Evolutionary conservation across 2,113 vertebrate species (phyloP), one percentile per base, ranked within the genome.

Genomic region (Sardina pilchardus): DNA sequence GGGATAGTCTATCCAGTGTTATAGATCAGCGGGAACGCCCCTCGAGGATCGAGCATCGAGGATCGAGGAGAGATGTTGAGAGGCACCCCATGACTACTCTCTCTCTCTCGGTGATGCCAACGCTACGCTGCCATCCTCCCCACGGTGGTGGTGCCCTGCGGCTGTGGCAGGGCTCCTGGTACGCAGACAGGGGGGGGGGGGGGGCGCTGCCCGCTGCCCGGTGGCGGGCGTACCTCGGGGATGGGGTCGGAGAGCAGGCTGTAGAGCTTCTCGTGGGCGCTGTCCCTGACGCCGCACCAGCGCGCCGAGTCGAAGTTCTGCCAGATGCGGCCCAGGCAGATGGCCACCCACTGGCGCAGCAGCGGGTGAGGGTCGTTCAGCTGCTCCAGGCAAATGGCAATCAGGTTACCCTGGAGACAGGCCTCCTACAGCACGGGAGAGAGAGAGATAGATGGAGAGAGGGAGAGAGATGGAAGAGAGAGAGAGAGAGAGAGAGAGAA

Each of bases 361-460:
- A 99, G 93, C 0, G 98, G 98, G 88, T 99, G 98, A 0, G 97
- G 97, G 91, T 99, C 98, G 0, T 94, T 98, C 82, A 99, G 93
- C 95, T 99, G 98, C 92, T 99, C 98, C 93, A 99, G 95, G 92
- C 98, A 99, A 92, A 98, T 99, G 0, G 98, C 97, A 12, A 99
- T 98, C 86, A 99, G 93, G 94, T 99, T 99, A 4, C 98, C 98
- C 88, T 99, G 98, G 59, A 99, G 96, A 92, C 98, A 99, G 86
- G 97, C 98, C 93, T 99, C 98, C 98, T 99, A 88, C 0, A 88
- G 24, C 19, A 53, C 43, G 2, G 48, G 36, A 48, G 63, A 6
- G n/a, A 36, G 48, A 44, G 82, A 19, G 21, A 14, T 75, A n/a
- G 39, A 34, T 43, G 71, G 48, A 53, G 21, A 56, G 0, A 48